phyloP scores from a whole-genome alignment of 2,113 vertebrate genomes.

The Vidua macroura region DNA sequence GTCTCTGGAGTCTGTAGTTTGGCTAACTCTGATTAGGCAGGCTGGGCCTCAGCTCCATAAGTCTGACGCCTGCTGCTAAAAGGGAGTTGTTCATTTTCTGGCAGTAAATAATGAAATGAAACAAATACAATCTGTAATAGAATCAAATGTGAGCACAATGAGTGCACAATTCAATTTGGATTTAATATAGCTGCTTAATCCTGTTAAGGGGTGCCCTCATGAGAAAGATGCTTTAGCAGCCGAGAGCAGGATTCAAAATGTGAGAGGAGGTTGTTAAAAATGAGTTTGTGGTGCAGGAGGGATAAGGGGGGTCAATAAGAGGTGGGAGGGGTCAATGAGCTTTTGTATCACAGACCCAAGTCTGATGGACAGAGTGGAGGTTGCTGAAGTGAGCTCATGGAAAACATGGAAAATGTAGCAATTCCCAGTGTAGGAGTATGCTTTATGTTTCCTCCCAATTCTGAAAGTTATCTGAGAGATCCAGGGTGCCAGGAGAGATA shows the following conservation, averaged over 20 bases:
- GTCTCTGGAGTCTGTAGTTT: neutral
- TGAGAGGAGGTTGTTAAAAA: neutral
- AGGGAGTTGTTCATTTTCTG: conserved; percentile 6
- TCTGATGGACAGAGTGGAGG: neutral
- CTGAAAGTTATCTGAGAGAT: neutral
- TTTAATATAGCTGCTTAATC: conserved; percentile 48
- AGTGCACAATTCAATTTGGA: conserved; percentile 47
- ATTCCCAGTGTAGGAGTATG: neutral
- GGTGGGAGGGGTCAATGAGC: neutral
- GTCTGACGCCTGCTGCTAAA: neutral
- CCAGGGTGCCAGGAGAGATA: neutral
- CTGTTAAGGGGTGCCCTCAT: conserved; percentile 29
- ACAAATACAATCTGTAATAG: conserved; percentile 49
- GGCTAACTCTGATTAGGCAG: neutral
- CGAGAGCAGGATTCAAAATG: neutral
- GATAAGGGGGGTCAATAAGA: neutral
- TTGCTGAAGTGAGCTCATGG: neutral
- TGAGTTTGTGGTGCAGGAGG: neutral
- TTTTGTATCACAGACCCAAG: neutral
- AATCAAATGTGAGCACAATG: conserved; percentile 47
- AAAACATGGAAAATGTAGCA: neutral
- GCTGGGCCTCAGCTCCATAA: neutral
- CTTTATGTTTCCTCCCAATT: neutral
- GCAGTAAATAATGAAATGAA: conserved; percentile 43
- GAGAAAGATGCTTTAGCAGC: conserved; percentile 36